Conservation (phyloP, 2,113 vertebrate genomes). For the Gavia stellata region DNA sequence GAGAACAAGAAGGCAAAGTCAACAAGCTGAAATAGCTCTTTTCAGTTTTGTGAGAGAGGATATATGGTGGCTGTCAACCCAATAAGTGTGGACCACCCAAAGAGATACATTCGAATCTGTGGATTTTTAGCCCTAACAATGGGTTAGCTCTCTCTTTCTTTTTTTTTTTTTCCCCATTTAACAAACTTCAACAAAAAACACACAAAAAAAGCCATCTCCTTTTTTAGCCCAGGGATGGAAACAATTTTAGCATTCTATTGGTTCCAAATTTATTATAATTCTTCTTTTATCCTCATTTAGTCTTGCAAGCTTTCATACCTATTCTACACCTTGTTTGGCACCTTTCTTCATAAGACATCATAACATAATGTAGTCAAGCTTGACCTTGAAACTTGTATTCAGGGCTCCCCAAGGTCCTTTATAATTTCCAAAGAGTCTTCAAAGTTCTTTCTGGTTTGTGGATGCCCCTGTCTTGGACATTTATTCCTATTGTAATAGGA, state of each 20-base stretch:
- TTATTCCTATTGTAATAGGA: neutral
- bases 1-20: neutral
- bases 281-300: neutral
- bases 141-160: neutral
- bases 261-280: neutral
- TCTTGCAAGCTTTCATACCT: neutral
- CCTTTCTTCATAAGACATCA: neutral
- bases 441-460: neutral
- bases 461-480: neutral
- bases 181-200: neutral
- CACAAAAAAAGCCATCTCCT: neutral
- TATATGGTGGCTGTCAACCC: neutral
- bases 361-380: neutral
- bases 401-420: neutral
- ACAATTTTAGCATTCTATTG: neutral
- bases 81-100: neutral
- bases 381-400: neutral
- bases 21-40: neutral
- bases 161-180: neutral
- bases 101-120: neutral
- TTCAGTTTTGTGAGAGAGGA: neutral
- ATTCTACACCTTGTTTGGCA: neutral
- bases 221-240: neutral
- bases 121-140: neutral
- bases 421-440: neutral